Conservation (phyloP, 2,797 vertebrate genomes). For the Tokudaia tokunoshimensis region DNA sequence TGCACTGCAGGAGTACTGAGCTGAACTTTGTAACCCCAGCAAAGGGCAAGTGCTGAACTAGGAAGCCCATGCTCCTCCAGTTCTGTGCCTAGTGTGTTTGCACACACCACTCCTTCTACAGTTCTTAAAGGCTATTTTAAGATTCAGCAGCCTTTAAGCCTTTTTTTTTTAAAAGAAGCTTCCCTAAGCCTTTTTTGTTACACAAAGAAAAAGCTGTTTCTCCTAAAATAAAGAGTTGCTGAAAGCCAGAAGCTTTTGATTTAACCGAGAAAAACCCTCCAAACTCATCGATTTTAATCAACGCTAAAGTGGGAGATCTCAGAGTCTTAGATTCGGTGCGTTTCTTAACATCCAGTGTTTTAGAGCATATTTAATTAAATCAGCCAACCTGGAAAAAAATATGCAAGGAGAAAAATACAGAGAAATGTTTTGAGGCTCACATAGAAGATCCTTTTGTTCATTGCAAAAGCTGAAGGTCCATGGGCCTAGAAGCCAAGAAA, state of each 20-base stretch:
- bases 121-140: constrained; percentile 78
- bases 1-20: not conserved
- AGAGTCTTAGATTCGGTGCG: constrained; percentile 66
- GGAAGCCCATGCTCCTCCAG: not conserved
- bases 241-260: constrained; percentile 81
- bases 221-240: constrained; percentile 81
- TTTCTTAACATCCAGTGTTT: constrained; percentile 81
- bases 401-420: constrained; percentile 72
- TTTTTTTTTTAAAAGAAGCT: constrained; percentile 72
- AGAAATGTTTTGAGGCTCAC: constrained; percentile 70
- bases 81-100: not conserved
- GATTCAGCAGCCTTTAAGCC: constrained; percentile 64
- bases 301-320: constrained; percentile 72
- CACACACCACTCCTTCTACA: constrained; percentile 44
- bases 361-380: constrained; percentile 83
- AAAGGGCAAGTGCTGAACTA: not conserved
- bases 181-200: constrained; percentile 81
- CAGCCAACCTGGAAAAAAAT: constrained; percentile 63
- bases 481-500: constrained; percentile 77
- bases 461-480: constrained; percentile 64
- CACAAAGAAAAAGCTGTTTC: constrained; percentile 82
- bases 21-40: not conserved
- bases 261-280: constrained; percentile 76
- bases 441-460: constrained; percentile 81
- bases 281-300: constrained; percentile 84